These are phyloP conservation scores for Scaptomyza parva DNA, from an alignment of 2,888 invertebrate species.

Conservation along the genomic window DNA sequence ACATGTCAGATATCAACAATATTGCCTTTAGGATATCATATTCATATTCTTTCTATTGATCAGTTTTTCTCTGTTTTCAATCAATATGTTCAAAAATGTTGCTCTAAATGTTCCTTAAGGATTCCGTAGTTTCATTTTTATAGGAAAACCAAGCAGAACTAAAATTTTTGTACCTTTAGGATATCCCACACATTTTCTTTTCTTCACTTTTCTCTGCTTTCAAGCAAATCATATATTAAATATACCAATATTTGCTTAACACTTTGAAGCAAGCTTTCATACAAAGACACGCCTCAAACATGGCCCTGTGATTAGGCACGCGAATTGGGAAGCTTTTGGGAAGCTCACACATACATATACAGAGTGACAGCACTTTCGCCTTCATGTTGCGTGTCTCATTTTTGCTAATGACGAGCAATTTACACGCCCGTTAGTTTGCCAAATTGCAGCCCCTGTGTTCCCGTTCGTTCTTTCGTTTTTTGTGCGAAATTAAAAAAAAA, in stretches of 20 bases:
- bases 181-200: too few relatives aligned
- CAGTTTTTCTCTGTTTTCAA: too few relatives aligned
- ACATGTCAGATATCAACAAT: too few relatives aligned
- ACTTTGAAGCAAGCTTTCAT: constrained; percentile 11
- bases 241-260: not conserved
- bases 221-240: constrained; percentile 41
- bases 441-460: constrained; percentile 52
- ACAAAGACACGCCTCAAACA: constrained; percentile 17
- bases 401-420: constrained; percentile 71
- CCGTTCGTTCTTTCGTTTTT: constrained; percentile 19
- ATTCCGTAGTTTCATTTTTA: too few relatives aligned
- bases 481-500: constrained; percentile 70
- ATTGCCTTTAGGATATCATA: too few relatives aligned
- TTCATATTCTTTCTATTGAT: too few relatives aligned
- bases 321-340: constrained; percentile 19
- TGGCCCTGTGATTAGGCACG: not conserved
- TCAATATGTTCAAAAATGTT: too few relatives aligned
- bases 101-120: too few relatives aligned
- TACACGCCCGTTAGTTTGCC: constrained; percentile 51
- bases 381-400: constrained; percentile 17
- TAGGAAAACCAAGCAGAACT: too few relatives aligned
- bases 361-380: not conserved
- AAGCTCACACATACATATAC: constrained; percentile 11
- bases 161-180: too few relatives aligned
- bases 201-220: not conserved